phyloP scores from a whole-genome alignment of 2,888 invertebrate genomes.

The Drosophila affinis region DNA sequence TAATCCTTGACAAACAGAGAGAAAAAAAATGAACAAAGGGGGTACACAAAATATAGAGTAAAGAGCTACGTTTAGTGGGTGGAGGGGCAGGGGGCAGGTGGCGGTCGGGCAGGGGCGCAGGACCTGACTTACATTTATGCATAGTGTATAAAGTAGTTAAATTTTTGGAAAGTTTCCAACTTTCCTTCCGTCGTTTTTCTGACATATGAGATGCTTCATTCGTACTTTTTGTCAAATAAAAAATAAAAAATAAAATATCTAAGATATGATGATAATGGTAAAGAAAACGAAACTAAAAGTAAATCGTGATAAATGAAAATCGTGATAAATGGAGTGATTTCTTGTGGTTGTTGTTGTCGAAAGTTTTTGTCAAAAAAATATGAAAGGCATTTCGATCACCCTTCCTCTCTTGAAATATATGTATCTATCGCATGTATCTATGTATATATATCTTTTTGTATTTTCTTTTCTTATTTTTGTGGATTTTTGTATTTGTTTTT shows the following conservation, averaged over 20 bases:
- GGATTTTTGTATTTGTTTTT: conserved; percentile 1
- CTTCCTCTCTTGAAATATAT: conserved; percentile 14
- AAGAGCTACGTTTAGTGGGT: conserved; percentile 6
- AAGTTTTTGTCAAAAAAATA: conserved; percentile 34
- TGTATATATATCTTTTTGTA: conserved; percentile 4
- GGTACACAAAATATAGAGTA: conserved; percentile 13
- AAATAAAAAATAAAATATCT: conserved; percentile 4
- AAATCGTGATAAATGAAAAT: conserved; percentile 18
- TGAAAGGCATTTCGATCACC: conserved; percentile 22
- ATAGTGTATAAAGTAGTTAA: conserved; percentile 41
- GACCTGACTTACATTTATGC: conserved; percentile 43
- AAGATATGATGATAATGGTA: conserved; percentile 4
- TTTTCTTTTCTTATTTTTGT: conserved; percentile 9
- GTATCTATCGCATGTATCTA: conserved; percentile 1
- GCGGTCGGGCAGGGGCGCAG: not conserved
- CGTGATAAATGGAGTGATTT: conserved; percentile 47
- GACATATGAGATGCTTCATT: conserved; percentile 64
- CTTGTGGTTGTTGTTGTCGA: conserved; percentile 11
- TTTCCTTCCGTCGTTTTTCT: conserved; percentile 5
- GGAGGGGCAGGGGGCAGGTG: not conserved
- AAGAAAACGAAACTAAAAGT: conserved; percentile 15
- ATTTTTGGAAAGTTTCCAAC: conserved; percentile 30
- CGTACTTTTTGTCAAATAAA: conserved; percentile 45
- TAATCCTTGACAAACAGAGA: not conserved
- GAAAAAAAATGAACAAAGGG: conserved; percentile 20